Conservation (phyloP, 64 coral and sea anemone species). For the Montipora cactus region DNA sequence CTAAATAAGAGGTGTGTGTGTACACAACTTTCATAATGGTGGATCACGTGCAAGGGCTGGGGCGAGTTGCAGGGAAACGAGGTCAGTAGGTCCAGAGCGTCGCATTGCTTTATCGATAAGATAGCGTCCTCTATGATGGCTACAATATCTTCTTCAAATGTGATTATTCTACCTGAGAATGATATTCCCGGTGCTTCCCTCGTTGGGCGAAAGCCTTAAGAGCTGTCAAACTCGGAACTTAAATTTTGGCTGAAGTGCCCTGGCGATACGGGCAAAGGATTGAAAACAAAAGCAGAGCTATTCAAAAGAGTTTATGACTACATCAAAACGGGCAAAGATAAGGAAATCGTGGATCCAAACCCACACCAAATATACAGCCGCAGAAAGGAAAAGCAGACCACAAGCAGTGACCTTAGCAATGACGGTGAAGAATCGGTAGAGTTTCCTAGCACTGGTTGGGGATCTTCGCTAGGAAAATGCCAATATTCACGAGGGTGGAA, state of each 20-base stretch:
- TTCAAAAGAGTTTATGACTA: slow-evolving; percentile 58
- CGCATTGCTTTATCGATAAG: not conserved
- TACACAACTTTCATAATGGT: slow-evolving; percentile 27
- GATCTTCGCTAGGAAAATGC: slow-evolving; percentile 53
- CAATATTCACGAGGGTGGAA: slow-evolving; percentile 46
- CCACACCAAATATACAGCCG: slow-evolving; percentile 41
- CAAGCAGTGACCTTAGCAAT: not conserved
- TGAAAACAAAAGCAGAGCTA: slow-evolving; percentile 77
- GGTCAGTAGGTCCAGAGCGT: slow-evolving; percentile 37
- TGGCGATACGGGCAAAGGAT: slow-evolving; percentile 52
- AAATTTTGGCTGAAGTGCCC: slow-evolving; percentile 61
- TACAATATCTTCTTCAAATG: not conserved
- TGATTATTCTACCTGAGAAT: slow-evolving; percentile 11
- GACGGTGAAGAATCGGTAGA: not conserved
- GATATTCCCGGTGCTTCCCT: slow-evolving; percentile 59
- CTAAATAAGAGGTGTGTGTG: too few species aligned
- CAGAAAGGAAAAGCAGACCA: slow-evolving; percentile 41
- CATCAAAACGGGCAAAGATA: slow-evolving; percentile 51
- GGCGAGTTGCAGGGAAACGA: slow-evolving; percentile 31
- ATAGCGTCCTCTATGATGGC: slow-evolving; percentile 11
- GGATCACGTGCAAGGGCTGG: not conserved
- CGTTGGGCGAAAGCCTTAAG: slow-evolving; percentile 52
- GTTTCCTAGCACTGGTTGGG: slow-evolving; percentile 50
- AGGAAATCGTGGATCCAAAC: slow-evolving; percentile 50
- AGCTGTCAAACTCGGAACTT: slow-evolving; percentile 41